Percentiles rank a stretch among this genome's conserved stretches.
Conservation (phyloP, 2,888 invertebrate genomes). For the Spodoptera exigua region DNA sequence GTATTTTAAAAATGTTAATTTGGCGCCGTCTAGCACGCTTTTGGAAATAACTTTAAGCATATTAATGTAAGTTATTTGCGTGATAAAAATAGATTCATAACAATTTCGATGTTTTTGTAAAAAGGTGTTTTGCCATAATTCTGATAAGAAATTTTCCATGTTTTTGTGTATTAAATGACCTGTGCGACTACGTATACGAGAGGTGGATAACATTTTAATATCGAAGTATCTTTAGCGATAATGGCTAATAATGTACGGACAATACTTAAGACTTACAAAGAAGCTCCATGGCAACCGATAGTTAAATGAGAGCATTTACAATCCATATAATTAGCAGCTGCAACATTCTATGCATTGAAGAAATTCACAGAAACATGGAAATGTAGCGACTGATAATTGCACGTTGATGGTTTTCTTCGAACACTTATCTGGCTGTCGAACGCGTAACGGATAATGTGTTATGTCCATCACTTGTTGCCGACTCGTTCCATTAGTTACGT, state of each 20-base stretch:
- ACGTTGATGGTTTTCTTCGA: slow-evolving; percentile 41
- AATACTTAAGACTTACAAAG: not conserved
- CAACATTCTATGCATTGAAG: slow-evolving; percentile 20
- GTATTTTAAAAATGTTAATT: slow-evolving; percentile 36
- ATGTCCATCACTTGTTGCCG: slow-evolving; percentile 37
- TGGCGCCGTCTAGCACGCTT: slow-evolving; percentile 49
- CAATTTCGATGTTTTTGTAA: slow-evolving; percentile 27
- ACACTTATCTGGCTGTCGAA: slow-evolving; percentile 15
- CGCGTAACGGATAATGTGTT: slow-evolving; percentile 34
- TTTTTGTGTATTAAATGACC: slow-evolving; percentile 4
- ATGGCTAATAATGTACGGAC: no score
- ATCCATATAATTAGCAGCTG: slow-evolving; percentile 22
- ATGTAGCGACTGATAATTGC: slow-evolving; percentile 33
- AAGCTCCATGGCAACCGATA: slow-evolving; percentile 9
- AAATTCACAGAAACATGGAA: slow-evolving; percentile 31
- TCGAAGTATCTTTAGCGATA: no score
- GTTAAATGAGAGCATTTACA: slow-evolving; percentile 14
- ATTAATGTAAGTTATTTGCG: slow-evolving; percentile 37
- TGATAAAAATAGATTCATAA: slow-evolving; percentile 34
- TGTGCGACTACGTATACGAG: not conserved
- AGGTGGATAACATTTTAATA: slow-evolving; percentile 23
- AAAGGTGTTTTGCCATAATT: slow-evolving; percentile 2
- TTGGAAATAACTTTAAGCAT: slow-evolving; percentile 22
- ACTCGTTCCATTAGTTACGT: slow-evolving; percentile 42
- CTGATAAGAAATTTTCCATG: not conserved